Evolutionary conservation across 2,888 invertebrate genomes (phyloP).

Genomic region (Chrysina gloriosa): DNA sequence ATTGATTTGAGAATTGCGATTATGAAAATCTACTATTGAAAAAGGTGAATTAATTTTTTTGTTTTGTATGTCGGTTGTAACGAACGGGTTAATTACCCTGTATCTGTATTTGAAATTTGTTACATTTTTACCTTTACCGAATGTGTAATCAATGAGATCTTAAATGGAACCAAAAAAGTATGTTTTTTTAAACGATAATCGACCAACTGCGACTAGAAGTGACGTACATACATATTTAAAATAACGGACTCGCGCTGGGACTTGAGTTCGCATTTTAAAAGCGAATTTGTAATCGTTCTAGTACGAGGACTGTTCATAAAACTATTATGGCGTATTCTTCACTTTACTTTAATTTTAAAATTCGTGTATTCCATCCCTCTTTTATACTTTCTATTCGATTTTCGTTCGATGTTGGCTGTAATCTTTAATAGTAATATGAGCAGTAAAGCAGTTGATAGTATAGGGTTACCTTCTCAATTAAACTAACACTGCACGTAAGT

Average conservation of each 20-base stretch:
- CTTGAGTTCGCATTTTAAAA: conserved; percentile 49
- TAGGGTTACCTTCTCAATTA: conserved; percentile 65
- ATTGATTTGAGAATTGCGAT: neutral
- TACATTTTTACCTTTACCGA: neutral
- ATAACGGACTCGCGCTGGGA: conserved; percentile 55
- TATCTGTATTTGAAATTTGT: conserved; percentile 8
- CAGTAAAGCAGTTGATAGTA: conserved; percentile 60
- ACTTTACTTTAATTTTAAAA: neutral
- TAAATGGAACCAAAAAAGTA: conserved; percentile 4
- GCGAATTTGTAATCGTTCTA: conserved; percentile 45
- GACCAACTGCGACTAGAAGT: conserved; percentile 47
- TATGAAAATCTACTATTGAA: neutral
- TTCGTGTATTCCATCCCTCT: too few species aligned
- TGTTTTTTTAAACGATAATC: neutral
- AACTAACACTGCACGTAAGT: conserved; percentile 64
- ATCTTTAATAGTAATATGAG: conserved; percentile 59
- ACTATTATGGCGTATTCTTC: conserved; percentile 49
- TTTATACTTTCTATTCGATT: too few species aligned
- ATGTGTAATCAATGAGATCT: too few species aligned
- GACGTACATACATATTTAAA: conserved; percentile 46
- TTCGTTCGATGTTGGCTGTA: conserved; percentile 5
- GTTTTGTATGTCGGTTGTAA: conserved; percentile 5
- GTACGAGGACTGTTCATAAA: conserved; percentile 53
- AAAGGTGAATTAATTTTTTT: neutral
- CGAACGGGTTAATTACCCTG: conserved; percentile 18